A percentile compares a stretch with the other conserved stretches of the same genome.
phyloP scores from a whole-genome alignment of 2,113 vertebrate species.

The Nerophis ophidion region DNA sequence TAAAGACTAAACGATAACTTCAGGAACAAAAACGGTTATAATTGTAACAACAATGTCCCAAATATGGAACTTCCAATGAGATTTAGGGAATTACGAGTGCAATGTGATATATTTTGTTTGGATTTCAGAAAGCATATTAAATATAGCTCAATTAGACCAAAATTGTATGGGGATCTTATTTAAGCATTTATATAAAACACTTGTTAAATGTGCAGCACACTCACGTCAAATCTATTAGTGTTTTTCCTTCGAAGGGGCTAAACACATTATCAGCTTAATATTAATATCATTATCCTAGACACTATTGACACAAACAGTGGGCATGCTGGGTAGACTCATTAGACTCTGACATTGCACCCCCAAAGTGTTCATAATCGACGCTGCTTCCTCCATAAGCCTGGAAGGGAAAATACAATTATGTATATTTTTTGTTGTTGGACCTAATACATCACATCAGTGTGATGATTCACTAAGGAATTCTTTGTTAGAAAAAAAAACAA shows the following conservation, averaged over 20 bases:
- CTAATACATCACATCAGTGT: constrained; percentile 6
- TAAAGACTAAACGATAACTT: constrained; percentile 48
- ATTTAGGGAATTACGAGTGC: constrained; percentile 15
- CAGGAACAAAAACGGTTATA: constrained; percentile 36
- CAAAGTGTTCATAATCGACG: constrained; percentile 8
- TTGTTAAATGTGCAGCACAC: constrained; percentile 10
- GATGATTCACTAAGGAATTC: not conserved
- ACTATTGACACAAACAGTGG: not conserved
- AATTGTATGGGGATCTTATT: constrained; percentile 5
- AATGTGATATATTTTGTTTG: constrained; percentile 15
- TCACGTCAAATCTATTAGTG: constrained; percentile 5
- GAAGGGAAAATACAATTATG: not conserved
- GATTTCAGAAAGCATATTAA: not conserved
- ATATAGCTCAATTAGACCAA: not conserved
- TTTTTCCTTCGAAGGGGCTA: constrained; percentile 11
- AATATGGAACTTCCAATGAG: not conserved
- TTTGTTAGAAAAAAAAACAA: constrained; percentile 3
- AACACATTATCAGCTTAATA: not conserved
- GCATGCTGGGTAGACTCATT: constrained; percentile 1
- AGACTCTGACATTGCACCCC: constrained; percentile 4
- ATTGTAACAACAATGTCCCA: constrained; percentile 32
- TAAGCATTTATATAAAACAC: constrained; percentile 1
- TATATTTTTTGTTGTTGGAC: not conserved
- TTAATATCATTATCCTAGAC: constrained; percentile 1
- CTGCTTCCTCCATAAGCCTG: not conserved